phyloP scores from a whole-genome alignment of 2,888 invertebrate species.

The Eristalis pertinax region DNA sequence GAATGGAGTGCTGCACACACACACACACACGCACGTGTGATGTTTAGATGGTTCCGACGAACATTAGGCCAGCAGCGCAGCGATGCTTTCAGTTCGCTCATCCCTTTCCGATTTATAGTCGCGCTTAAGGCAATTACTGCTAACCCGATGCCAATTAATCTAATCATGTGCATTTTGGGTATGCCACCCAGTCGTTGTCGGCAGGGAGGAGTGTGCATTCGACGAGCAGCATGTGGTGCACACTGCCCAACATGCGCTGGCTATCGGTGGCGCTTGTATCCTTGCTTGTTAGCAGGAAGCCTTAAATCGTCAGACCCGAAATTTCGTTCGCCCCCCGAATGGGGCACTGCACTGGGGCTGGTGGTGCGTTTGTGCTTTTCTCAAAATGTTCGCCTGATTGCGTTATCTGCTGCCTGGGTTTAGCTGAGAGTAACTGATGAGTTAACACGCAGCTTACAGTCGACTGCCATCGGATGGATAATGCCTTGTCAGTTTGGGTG shows the following conservation, averaged over 20 bases:
- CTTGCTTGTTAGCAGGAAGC: neutral
- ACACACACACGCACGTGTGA: neutral
- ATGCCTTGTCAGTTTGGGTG: neutral
- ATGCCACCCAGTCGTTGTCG: neutral
- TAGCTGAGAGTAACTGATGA: neutral
- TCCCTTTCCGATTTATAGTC: conserved; percentile 45
- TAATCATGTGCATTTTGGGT: conserved; percentile 33
- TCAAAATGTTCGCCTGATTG: conserved; percentile 5
- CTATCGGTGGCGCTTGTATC: neutral
- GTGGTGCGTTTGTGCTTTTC: neutral
- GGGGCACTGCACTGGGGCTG: neutral
- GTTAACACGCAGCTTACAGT: neutral
- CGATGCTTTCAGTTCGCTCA: neutral
- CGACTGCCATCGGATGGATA: neutral
- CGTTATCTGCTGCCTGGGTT: neutral
- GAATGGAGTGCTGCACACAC: too few species aligned
- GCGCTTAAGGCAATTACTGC: conserved; percentile 47
- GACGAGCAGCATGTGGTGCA: neutral
- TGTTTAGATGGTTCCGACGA: conserved; percentile 20
- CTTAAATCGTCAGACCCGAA: neutral
- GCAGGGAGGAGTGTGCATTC: neutral
- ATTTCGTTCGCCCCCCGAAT: neutral
- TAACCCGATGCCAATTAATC: conserved; percentile 53
- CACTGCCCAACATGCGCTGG: neutral
- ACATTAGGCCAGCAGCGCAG: neutral